These are phyloP conservation scores for Virgularia gustaviana DNA, from an alignment of 92 coral and sea anemone genomes.

Conservation along the genomic window DNA sequence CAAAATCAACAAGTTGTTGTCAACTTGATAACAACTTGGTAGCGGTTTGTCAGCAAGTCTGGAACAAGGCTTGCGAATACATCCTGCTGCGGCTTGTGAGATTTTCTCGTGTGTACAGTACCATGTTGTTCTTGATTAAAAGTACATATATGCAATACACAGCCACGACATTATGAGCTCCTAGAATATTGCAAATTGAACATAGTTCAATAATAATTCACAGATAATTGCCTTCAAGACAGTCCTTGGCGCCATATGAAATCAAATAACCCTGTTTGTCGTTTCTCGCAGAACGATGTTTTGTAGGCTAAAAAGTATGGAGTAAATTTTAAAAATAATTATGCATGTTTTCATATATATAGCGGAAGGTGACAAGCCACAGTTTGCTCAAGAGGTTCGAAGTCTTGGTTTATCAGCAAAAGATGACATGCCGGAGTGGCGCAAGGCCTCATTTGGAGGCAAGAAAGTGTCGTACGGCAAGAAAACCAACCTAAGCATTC, in stretches of 20 bases:
- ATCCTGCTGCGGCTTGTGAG: too few species aligned
- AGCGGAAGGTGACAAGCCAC: slow-evolving; percentile 77
- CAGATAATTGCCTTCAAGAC: too few species aligned
- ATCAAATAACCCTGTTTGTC: too few species aligned
- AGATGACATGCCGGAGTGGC: slow-evolving; percentile 98
- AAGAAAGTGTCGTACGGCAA: slow-evolving; percentile 97
- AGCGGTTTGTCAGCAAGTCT: too few species aligned
- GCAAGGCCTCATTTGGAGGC: slow-evolving; percentile 98
- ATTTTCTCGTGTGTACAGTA: too few species aligned
- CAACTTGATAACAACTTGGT: too few species aligned
- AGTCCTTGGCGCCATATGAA: too few species aligned
- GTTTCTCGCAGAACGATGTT: background rate
- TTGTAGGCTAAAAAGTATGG: background rate
- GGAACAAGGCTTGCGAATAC: too few species aligned
- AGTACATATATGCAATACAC: too few species aligned
- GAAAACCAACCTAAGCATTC: slow-evolving; percentile 73
- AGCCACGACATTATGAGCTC: background rate
- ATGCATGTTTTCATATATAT: background rate
- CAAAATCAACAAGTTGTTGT: too few species aligned
- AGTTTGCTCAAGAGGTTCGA: slow-evolving; percentile 92
- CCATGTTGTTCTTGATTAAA: too few species aligned
- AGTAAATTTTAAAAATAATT: background rate
- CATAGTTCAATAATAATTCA: background rate
- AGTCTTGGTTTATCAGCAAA: slow-evolving; percentile 79
- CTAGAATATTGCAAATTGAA: background rate